Evolutionary conservation across 2,113 vertebrate genomes (phyloP), one percentile per base, ranked within the genome.

Genomic region (Uria aalge): DNA sequence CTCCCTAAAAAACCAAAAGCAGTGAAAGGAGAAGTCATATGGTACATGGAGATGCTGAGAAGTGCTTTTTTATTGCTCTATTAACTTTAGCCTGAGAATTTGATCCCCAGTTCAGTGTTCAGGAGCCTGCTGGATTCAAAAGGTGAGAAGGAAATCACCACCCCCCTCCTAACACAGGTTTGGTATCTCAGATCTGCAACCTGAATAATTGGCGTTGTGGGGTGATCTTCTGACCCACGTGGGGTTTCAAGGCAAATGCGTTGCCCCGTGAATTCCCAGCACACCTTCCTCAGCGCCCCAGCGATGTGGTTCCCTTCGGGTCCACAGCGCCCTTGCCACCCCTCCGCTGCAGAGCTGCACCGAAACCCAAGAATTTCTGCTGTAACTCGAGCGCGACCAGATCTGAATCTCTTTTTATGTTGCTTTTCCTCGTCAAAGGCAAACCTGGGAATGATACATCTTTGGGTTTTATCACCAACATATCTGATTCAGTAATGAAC

Each of bases 401-500:
- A 57, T 43, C 76, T 45, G 22, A 77, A 43, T 82, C 67, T 85
- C 74, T 90, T 88, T 56, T 41, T 23, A 68, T 83, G 34, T 14
- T 38, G 41, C 47, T 85, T 72, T 9, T 78, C 93, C 64, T 78
- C 47, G 23, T 96, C 83, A 88, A 83, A 97, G 95, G 93, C 97
- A 97, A 94, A 92, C 52, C 84, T 91, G 96, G 88, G 95, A 97
- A 96, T 71, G 95, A 96, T 96, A 79, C 81, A 81, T 94, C 92
- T 92, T 53, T n/a, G 80, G 45, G 90, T 90, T 96, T 97, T 91
- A 77, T 89, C 63, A 82, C 52, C 82, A 94, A 89, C 86, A 17
- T 57, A 73, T 85, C 91, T 90, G 86, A n/a, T 89, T 92, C 94
- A 83, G 90, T 93, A 96, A 94, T 81, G 97, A 98, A 97, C 94